Evolutionary conservation across 2,113 vertebrate species (phyloP), one percentile per base, ranked within the genome.

Genomic region (Entosphenus tridentatus): DNA sequence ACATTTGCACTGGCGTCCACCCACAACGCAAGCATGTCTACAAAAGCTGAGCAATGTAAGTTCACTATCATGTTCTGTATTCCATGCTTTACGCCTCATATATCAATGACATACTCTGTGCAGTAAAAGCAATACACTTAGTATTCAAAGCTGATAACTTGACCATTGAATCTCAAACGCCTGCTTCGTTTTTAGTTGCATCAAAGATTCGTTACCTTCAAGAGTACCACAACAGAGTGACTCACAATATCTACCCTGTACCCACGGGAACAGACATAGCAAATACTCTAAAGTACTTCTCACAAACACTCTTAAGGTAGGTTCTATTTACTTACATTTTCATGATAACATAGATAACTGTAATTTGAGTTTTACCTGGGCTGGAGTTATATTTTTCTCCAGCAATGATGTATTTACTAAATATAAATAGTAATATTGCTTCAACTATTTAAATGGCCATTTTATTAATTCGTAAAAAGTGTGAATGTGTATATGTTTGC

Each of bases 231-330:
- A 96, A 96, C 80, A 86, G 93, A 68, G 92, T 96, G 78, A 87
- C 91, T 74, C 93, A 98, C 81, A 98, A 93, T 81, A 95, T 95
- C 82, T 98, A 98, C 77, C 93, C 93, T 74, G 93, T 98, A 79
- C 93, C 93, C 75, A 95, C 92, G 75, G 93, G 93, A 82, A 95
- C 92, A 80, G 93, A 98, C 83, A 98, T 98, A 82, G 93, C 93
- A 85, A 98, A 98, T 82, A 98, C 93, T 80, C 81, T 98, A 88
- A 98, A 98, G 83, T 98, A 98, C 82, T 98, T 98, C 87, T 96
- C 93, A 80, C 93, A 98, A 80, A 98, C 92, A 2, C 84, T 98
- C 76, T 83, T 98, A 85, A 96, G 93, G 93, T 98, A 96, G 96
- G 93, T 86, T 78, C 81, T 79, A 16, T n/a, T 8, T 65, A 16